Evolutionary conservation across 1,140 invertebrate genomes (phyloP), one percentile per base, ranked within the genome.

Genomic region (Drosophila triauraria): DNA sequence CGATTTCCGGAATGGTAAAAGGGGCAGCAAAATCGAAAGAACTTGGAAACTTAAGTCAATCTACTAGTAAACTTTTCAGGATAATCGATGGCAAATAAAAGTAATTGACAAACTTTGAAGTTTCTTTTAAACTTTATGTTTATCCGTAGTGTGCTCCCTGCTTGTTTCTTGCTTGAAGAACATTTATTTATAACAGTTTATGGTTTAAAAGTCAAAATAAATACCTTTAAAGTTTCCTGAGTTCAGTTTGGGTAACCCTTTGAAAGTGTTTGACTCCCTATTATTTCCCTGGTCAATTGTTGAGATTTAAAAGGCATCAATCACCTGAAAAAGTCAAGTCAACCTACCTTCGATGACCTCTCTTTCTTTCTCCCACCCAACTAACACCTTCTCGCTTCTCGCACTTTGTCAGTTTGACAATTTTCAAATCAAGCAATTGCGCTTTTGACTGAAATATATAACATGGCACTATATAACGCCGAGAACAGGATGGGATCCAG

Each of bases 381-480:
- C 43, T 48, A 23, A 60, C 17, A 30, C 30, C 17, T 25, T n/a
- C 17, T 72, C 38, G 35, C 30, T 63, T 70, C 61, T 25, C 1
- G 4, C 69, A 38, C 56, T 69, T 61, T 78, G 77, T 78, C 85
- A 88, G 69, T 78, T 38, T 58, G 85, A 67, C 84, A 90, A 88
- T 90, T 88, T 84, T 75, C 74, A 90, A 88, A 88, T 88, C 85
- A 84, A 88, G 74, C 78, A 84, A 90, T 87, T 83, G 69, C 69
- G 40, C 65, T 88, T 78, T 83, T 75, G 71, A 80, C 68, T 81
- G 75, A 90, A 75, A 90, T 90, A 88, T 88, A 84, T 88, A 81
- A 69, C 85, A 53, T 62, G 46, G n/a, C 74, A 74, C 71, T 82
- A 64, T 86, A 74, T 82, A 74, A 81, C 51, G 25, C 17, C 57